A percentile compares a stretch with the other conserved stretches of the same genome.
Evolutionary conservation across 1,140 invertebrate genomes (phyloP).

Genomic region (Subanguina moxae): DNA sequence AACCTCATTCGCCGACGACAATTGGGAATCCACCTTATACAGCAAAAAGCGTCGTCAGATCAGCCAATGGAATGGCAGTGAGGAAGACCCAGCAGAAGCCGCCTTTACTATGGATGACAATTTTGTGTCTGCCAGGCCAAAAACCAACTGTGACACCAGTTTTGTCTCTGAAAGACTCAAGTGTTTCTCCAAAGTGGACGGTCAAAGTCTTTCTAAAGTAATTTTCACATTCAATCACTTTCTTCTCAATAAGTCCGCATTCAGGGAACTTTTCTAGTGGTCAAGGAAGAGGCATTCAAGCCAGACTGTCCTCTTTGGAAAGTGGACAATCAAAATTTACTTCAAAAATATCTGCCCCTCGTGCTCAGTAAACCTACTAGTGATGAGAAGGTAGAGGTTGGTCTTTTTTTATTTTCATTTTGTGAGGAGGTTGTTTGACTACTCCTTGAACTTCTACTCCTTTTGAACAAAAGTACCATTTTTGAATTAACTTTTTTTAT

Average conservation of each 20-base stretch:
- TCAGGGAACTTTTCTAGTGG: slow-evolving; percentile 39
- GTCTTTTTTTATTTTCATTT: too few relatives aligned
- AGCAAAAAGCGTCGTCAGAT: background rate
- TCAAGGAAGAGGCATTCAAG: slow-evolving; percentile 34
- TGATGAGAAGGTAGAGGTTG: background rate
- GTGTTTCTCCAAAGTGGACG: slow-evolving; percentile 17
- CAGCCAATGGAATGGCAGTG: background rate
- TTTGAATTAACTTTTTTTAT: too few relatives aligned
- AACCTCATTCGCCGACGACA: too few relatives aligned
- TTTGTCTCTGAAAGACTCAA: slow-evolving; percentile 7
- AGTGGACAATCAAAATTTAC: slow-evolving; percentile 41
- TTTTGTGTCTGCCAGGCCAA: background rate
- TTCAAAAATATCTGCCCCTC: slow-evolving; percentile 40
- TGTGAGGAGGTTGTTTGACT: too few relatives aligned
- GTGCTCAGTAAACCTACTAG: slow-evolving; percentile 10
- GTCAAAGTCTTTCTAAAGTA: too few relatives aligned
- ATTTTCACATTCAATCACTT: slow-evolving; percentile 1
- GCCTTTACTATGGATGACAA: background rate
- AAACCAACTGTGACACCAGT: background rate
- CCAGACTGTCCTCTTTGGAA: slow-evolving; percentile 36
- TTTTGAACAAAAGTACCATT: too few relatives aligned
- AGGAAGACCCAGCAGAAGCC: background rate
- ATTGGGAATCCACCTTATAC: background rate
- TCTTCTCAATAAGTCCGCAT: background rate
- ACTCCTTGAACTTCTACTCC: too few relatives aligned